Conservation (phyloP, 2,888 invertebrate species). For the Caenorhabditis uteleia region DNA sequence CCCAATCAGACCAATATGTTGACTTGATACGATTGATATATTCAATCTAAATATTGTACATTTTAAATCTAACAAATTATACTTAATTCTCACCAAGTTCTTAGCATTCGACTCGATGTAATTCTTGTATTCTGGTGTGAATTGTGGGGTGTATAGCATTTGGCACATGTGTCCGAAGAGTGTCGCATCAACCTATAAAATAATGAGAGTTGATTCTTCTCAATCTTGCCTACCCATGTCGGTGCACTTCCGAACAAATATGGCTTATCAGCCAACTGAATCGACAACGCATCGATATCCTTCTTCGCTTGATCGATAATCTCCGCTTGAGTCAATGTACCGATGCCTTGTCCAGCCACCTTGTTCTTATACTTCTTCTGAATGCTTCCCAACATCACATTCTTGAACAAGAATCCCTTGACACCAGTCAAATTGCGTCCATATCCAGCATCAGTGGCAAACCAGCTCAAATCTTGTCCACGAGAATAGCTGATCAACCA, state of each 20-base stretch:
- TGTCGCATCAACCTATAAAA: slow-evolving; percentile 80
- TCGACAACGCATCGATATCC: slow-evolving; percentile 70
- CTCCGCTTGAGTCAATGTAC: slow-evolving; percentile 69
- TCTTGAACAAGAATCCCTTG: slow-evolving; percentile 53
- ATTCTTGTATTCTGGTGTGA: slow-evolving; percentile 84
- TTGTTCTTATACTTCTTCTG: too few relatives aligned
- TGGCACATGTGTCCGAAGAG: slow-evolving; percentile 91
- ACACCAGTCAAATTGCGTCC: slow-evolving; percentile 46
- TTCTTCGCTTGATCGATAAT: slow-evolving; percentile 68
- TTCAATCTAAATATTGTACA: slow-evolving; percentile 26
- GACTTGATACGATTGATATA: slow-evolving; percentile 61
- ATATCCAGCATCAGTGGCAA: slow-evolving; percentile 52
- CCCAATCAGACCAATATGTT: slow-evolving; percentile 65
- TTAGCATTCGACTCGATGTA: slow-evolving; percentile 72
- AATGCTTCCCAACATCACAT: slow-evolving; percentile 25
- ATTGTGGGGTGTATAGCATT: slow-evolving; percentile 88
- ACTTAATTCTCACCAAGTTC: slow-evolving; percentile 39
- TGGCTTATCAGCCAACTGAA: slow-evolving; percentile 67
- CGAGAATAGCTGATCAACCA: slow-evolving; percentile 56
- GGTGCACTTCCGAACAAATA: slow-evolving; percentile 53
- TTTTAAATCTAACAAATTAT: too few relatives aligned
- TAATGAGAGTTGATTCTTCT: background rate
- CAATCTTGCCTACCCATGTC: slow-evolving; percentile 38
- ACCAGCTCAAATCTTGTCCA: slow-evolving; percentile 42
- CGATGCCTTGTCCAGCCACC: slow-evolving; percentile 72